Base-by-base conservation (phyloP, 2,113 vertebrate species). In the Aptenodytes forsteri region DNA sequence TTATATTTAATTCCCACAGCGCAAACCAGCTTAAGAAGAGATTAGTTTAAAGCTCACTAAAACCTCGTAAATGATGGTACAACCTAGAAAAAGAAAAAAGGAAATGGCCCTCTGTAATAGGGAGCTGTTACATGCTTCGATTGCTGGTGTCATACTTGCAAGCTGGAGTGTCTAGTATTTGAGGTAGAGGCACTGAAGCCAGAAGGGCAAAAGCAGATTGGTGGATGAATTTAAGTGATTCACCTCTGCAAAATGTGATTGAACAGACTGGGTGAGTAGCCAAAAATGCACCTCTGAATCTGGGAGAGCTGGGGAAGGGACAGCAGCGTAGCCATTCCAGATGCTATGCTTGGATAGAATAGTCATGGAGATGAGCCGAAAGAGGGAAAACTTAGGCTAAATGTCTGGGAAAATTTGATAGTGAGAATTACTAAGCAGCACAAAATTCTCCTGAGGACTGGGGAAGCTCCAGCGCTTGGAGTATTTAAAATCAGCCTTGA, bases 381-480 rank as follows among this genome's bases (percentile, higher is more conserved):
- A 86, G 23, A 91, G 32, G 50, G 64, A 70, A 96, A 76, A 95
- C 77, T 66, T 20, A 90, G 46, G 84, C 82, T 94, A 94, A 95
- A 91, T 1, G 18, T 55, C 89, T 90, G 78, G 66, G 87, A 90
- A 91, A 96, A 95, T 6, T 62, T 1, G 2, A 86, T 27, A 83
- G 82, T 59, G 75, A 94, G 87, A 91, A 93, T 91, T 90, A 93
- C 58, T 77, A 94, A 96, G 97, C 70, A 77, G 71, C 19, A 81
- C 42, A 52, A 61, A 73, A 94, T 58, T 62, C 89, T 93, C 83
- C 67, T 66, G 75, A 96, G 89, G 84, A 93, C 83, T 25, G 70
- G 30, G 89, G 70, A 73, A 58, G 81, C 58, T 93, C 58, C 75
- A 73, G 38, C 19, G 55, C 89, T 70, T 18, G 42, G 73, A 87